Conservation (phyloP, 2,797 vertebrate genomes). For the Etheostoma perlongum region DNA sequence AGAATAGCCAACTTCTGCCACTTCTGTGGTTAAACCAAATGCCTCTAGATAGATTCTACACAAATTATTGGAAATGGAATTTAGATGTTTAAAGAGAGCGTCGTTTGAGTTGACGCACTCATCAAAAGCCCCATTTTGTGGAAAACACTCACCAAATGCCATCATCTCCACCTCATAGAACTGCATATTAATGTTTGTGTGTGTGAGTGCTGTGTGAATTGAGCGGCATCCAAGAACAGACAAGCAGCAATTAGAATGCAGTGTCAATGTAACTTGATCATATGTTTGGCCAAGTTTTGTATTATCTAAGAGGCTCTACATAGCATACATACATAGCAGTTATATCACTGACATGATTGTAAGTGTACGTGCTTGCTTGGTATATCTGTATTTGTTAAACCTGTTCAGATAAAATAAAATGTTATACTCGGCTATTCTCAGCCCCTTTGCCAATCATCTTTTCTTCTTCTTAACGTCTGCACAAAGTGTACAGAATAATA, state of each 20-base stretch:
- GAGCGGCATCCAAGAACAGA: conserved; percentile 54
- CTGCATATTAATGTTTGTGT: conserved; percentile 63
- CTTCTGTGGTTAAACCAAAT: conserved; percentile 18
- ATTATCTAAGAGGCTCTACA: conserved; percentile 53
- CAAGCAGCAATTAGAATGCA: conserved; percentile 54
- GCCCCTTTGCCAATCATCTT: conserved; percentile 37
- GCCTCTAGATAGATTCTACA: conserved; percentile 4
- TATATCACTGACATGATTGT: conserved; percentile 65
- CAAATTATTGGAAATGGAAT: not conserved
- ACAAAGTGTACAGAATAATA: conserved; percentile 3
- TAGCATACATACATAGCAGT: conserved; percentile 44
- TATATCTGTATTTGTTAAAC: conserved; percentile 71
- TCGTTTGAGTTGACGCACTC: conserved; percentile 17
- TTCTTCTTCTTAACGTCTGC: conserved; percentile 34
- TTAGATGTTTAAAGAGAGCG: conserved; percentile 14
- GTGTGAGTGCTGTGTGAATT: conserved; percentile 57
- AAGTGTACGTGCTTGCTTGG: conserved; percentile 64
- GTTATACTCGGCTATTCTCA: conserved; percentile 68
- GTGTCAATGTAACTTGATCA: conserved; percentile 64
- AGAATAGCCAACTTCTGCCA: not conserved
- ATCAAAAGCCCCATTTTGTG: conserved; percentile 10
- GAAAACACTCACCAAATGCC: conserved; percentile 24
- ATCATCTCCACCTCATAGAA: conserved; percentile 35
- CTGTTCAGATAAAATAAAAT: conserved; percentile 80
- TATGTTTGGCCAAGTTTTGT: conserved; percentile 65